A percentile compares a stretch with the other conserved stretches of the same genome.
These are phyloP conservation scores for Paramuricea clavata DNA, from an alignment of 92 coral and sea anemone species.

Conservation along the genomic window DNA sequence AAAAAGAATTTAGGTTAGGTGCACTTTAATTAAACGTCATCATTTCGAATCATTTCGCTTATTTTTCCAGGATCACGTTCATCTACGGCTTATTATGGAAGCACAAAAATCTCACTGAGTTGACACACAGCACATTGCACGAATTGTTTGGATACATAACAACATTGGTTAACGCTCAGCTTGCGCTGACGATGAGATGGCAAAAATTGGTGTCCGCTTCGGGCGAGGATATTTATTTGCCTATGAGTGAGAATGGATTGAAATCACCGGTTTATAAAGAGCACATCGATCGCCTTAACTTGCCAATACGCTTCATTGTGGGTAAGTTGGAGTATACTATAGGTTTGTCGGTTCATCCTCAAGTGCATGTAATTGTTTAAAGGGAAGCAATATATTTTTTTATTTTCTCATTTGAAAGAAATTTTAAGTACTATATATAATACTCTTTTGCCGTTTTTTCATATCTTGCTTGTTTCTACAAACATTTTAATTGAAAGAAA, in stretches of 20 bases:
- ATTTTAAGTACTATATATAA: too few relatives aligned
- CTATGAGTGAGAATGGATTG: conserved; percentile 47
- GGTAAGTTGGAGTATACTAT: conserved; percentile 49
- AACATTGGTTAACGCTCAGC: conserved; percentile 25
- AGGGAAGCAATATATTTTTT: too few relatives aligned
- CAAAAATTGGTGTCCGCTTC: conserved; percentile 26
- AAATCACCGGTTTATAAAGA: conserved; percentile 32
- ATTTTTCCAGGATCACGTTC: conserved; percentile 44
- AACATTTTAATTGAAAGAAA: too few relatives aligned
- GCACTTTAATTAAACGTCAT: background rate
- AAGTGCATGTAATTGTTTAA: too few relatives aligned
- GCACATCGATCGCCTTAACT: conserved; percentile 52
- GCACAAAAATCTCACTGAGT: conserved; percentile 57
- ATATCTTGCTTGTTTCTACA: too few relatives aligned
- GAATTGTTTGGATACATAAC: conserved; percentile 66
- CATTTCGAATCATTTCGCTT: too few relatives aligned
- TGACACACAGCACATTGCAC: conserved; percentile 66
- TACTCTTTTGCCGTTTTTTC: too few relatives aligned
- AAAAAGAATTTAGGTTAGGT: too few relatives aligned
- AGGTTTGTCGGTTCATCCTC: too few relatives aligned
- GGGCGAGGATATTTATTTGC: conserved; percentile 64
- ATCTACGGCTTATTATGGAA: conserved; percentile 63
- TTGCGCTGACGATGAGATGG: conserved; percentile 33
- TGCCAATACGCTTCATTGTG: conserved; percentile 60
- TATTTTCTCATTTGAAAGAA: too few relatives aligned